Percentiles rank a stretch among this genome's conserved stretches.
Conservation (phyloP, 2,888 invertebrate species). For the Oligia fasciuncula region DNA sequence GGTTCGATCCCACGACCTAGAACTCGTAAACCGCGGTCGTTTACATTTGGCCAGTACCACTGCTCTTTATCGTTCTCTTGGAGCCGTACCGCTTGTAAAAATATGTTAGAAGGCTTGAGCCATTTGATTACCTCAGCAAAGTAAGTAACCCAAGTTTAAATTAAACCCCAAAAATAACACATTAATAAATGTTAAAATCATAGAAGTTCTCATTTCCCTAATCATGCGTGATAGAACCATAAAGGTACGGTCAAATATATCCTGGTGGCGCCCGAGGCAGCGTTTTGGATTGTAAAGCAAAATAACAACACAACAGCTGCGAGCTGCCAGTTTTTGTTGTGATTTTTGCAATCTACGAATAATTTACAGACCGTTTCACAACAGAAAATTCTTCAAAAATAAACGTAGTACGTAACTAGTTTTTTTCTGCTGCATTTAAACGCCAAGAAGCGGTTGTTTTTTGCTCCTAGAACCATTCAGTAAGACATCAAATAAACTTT, state of each 20-base stretch:
- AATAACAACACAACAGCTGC: slow-evolving; percentile 52
- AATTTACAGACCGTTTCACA: slow-evolving; percentile 47
- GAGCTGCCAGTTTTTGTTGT: slow-evolving; percentile 42
- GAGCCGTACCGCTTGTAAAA: not conserved
- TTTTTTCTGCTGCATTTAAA: slow-evolving; percentile 13
- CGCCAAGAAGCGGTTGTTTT: not conserved
- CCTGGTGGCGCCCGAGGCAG: slow-evolving; percentile 11
- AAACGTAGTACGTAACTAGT: slow-evolving; percentile 6
- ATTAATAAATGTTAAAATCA: slow-evolving; percentile 14
- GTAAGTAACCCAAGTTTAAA: not conserved
- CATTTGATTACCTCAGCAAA: not conserved
- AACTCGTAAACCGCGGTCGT: too few species aligned
- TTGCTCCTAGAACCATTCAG: not conserved
- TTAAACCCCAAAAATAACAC: slow-evolving; percentile 1
- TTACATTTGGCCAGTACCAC: too few species aligned
- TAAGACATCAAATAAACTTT: not conserved
- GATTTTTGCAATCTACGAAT: slow-evolving; percentile 52
- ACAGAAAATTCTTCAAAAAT: slow-evolving; percentile 11
- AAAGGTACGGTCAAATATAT: slow-evolving; percentile 36
- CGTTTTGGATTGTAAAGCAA: slow-evolving; percentile 45
- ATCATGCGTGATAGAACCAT: slow-evolving; percentile 4
- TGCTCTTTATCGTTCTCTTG: too few species aligned
- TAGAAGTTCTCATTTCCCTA: slow-evolving; percentile 15
- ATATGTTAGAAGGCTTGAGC: not conserved
- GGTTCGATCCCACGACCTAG: too few species aligned